Evolutionary conservation across 2,888 invertebrate species (phyloP), one percentile per base, ranked within the genome.

Genomic region (Coelopa pilipes): DNA sequence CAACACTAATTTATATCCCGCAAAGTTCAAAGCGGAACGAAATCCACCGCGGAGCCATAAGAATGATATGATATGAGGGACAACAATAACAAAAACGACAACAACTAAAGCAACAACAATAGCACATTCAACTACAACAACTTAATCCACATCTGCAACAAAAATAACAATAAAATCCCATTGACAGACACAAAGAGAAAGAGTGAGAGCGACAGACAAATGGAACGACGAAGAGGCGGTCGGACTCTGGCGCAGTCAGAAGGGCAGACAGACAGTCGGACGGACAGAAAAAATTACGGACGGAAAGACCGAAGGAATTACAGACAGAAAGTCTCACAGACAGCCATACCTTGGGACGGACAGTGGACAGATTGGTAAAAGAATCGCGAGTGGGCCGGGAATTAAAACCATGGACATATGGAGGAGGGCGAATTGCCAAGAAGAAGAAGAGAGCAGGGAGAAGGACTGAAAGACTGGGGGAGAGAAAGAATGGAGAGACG

Each of bases 1-100:
- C 71, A 71, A 71, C 71, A 71, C 71, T 65, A 65, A 65, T 71
- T 71, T 65, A 63, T 65, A 65, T 71, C 55, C 63, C 63, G 71
- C 55, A 53, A 65, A 71, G 71, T 71, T 71, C 71, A 71, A 71
- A 71, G 71, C 65, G 45, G 21, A 34, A 9, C 55, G 62, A 62
- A 34, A 71, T 53, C 60, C 47, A 57, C 63, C 70, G 62, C 53
- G 13, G 45, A 34, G 34, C 34, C 34, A 68, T 21, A 53, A 55
- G 21, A 66, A 49, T 15, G 34, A 19, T 2, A 24, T 24, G 12
- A 24, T 2, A 24, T 24, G 12, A 24, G 24, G 13, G 19, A 60
- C 24, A 60, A 57, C 47, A 49, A 47, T 11, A 62, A 62, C 34
- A 34, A 34, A 2, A 34, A 34, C 34, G 7, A 34, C 34, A 4